Base-by-base conservation (phyloP, 2,113 vertebrate species). In the Microcebus murinus region DNA sequence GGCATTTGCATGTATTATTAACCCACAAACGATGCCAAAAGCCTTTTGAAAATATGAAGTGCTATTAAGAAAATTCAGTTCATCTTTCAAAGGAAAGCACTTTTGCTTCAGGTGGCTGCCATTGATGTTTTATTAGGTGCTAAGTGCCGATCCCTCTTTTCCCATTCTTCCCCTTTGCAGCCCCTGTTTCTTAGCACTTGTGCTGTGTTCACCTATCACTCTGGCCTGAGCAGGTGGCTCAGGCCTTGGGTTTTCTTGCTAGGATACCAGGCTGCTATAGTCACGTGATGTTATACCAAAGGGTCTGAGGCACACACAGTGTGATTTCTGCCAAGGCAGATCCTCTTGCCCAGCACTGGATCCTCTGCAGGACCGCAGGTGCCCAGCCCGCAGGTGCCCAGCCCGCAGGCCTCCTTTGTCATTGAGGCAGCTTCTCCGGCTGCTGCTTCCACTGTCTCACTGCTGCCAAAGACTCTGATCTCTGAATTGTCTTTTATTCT, bases 401-500 rank as follows among this genome's bases (percentile, higher is more conserved):
- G 80, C n/a, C 31, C 39, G 2, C 9, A 8, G 45, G 55, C 25
- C 36, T 65, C 52, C 39, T 42, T 36, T 88, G 25, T 81, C 61
- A 45, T 0, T 39, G 15, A 74, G 4, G 23, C 9, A 29, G 13
- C 20, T 76, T 12, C 67, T 73, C n/a, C 21, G 6, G 18, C 25
- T 34, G 27, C 55, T 74, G 45, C 63, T 57, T 25, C n/a, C 2
- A 36, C 11, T 42, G 82, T 36, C 23, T 73, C 20, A 6, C 18
- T 31, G 25, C 61, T 63, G 61, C 17, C 50, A 20, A 76, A 92
- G 80, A 88, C 85, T 34, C 81, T n/a, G n/a, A 95, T 61, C 59
- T 74, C 68, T 98, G 74, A 14, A 63, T 59, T 52, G 83, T 68
- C 39, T 97, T 67, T 96, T 81, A 96, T 81, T 96, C 92, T 98